Evolutionary conservation across 2,888 invertebrate species (phyloP).

Genomic region (Cyclophora punctaria): DNA sequence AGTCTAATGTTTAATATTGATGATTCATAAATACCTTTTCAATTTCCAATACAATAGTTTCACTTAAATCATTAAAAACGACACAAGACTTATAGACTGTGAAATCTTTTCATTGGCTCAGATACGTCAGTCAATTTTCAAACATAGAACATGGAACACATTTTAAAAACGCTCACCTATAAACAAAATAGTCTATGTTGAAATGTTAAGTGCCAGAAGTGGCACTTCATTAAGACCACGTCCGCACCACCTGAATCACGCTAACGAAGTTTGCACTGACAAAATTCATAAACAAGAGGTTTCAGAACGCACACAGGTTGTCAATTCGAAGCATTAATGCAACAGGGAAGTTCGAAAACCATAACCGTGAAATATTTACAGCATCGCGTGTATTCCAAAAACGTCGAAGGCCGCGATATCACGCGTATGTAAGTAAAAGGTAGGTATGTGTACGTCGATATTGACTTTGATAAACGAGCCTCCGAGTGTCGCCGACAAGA

Average conservation of each 20-base stretch:
- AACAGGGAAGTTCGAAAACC: constrained; percentile 16
- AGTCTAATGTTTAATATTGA: background rate
- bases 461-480: constrained; percentile 73
- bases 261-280: constrained; percentile 17
- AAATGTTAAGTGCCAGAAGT: too few relatives aligned
- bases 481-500: constrained; percentile 63
- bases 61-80: too few relatives aligned
- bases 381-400: constrained; percentile 20
- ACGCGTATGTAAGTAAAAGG: constrained; percentile 50
- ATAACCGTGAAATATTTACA: constrained; percentile 19
- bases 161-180: too few relatives aligned
- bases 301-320: constrained; percentile 14
- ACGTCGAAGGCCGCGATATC: constrained; percentile 22
- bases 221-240: too few relatives aligned
- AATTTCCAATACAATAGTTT: background rate
- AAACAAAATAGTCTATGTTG: too few relatives aligned
- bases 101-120: too few relatives aligned
- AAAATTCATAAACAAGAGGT: constrained; percentile 20
- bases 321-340: constrained; percentile 15
- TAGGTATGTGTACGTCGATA: constrained; percentile 62
- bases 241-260: constrained; percentile 6
- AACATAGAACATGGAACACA: too few relatives aligned
- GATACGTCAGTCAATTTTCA: too few relatives aligned
- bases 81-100: too few relatives aligned
- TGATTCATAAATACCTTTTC: background rate